Base-by-base conservation (phyloP, 1,140 invertebrate species). In the Drosophila serrata region DNA sequence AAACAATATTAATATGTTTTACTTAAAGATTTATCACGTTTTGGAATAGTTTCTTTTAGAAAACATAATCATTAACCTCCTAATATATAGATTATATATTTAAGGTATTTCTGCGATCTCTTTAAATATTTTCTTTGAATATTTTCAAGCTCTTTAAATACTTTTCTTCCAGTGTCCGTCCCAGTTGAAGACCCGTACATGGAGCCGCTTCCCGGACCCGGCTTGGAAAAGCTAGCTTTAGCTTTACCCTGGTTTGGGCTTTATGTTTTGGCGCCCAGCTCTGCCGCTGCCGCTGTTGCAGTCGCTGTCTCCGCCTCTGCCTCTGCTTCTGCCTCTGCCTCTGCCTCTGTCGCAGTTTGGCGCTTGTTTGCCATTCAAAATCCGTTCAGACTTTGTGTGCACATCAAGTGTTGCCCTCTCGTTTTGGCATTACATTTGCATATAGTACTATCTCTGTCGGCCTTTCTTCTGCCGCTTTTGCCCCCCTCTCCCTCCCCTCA, bases 311-410 rank as follows among this genome's bases (percentile, higher is more conserved):
- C 58, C 17, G 31, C 22, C 40, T 9, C 58, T 22, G 31, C 22
- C 40, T 24, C 24, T 24, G 24, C 4, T 4, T 24, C 24, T 4
- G 24, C 24, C 24, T 11, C 45, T 45, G 22, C 15, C 62, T 3
- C 37, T 31, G 55, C 31, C 53, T 3, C 29, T 6, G 35, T 27
- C 22, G 43, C 19, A 35, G 62, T 57, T 75, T 75, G 81, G 75
- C 86, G 81, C 81, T 90, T 88, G 85, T 88, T 88, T 88, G 85
- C 81, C 85, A 90, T 88, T 88, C 85, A 88, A 88, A 88, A 88
- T 88, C 85, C 85, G 81, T 88, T 88, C 85, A 90, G 85, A 88
- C 85, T 85, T 90, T 88, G 77, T 90, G 72, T 88, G 85, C 81
- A 70, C 85, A 84, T 78, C 63, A 74, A 62, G 62, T 84, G 70